Percentiles rank a stretch among this genome's conserved stretches.
These are phyloP conservation scores for Drosophila sproati DNA, from an alignment of 1,140 invertebrate species.

Conservation along the genomic window DNA sequence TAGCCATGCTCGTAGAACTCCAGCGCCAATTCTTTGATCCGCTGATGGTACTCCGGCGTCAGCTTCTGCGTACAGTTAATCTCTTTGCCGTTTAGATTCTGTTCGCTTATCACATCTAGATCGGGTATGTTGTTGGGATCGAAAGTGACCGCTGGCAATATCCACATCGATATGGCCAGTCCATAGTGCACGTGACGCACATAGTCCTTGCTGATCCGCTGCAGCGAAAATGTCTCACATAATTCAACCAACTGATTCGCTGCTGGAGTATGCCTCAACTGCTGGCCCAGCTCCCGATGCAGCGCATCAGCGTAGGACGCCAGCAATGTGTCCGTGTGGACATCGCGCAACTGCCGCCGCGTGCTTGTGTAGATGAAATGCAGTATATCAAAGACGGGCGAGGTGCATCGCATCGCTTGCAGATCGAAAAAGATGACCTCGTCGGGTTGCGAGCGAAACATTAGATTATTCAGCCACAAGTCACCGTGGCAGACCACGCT, in stretches of 20 bases:
- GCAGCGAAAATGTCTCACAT: constrained; percentile 61
- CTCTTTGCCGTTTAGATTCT: constrained; percentile 66
- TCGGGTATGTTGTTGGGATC: constrained; percentile 79
- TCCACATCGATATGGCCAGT: constrained; percentile 80
- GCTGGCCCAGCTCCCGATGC: constrained; percentile 51
- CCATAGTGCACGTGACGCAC: constrained; percentile 76
- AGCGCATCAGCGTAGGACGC: constrained; percentile 64
- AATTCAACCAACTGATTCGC: constrained; percentile 48
- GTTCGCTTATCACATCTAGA: constrained; percentile 78
- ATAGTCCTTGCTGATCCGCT: constrained; percentile 72
- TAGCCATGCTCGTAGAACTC: constrained; percentile 82
- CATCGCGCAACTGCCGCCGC: constrained; percentile 66
- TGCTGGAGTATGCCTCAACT: constrained; percentile 54
- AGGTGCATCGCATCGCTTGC: constrained; percentile 85
- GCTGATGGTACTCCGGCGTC: constrained; percentile 76
- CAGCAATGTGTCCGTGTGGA: constrained; percentile 68
- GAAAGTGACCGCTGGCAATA: constrained; percentile 81
- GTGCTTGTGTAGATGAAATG: constrained; percentile 84
- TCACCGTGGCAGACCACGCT: constrained; percentile 85
- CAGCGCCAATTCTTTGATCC: constrained; percentile 72
- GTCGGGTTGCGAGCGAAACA: constrained; percentile 74
- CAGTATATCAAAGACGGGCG: constrained; percentile 85
- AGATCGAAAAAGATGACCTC: constrained; percentile 86
- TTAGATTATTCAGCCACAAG: constrained; percentile 84
- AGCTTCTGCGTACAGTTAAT: constrained; percentile 77